Conservation (phyloP, 2,797 vertebrate species). For the Columba guinea region DNA sequence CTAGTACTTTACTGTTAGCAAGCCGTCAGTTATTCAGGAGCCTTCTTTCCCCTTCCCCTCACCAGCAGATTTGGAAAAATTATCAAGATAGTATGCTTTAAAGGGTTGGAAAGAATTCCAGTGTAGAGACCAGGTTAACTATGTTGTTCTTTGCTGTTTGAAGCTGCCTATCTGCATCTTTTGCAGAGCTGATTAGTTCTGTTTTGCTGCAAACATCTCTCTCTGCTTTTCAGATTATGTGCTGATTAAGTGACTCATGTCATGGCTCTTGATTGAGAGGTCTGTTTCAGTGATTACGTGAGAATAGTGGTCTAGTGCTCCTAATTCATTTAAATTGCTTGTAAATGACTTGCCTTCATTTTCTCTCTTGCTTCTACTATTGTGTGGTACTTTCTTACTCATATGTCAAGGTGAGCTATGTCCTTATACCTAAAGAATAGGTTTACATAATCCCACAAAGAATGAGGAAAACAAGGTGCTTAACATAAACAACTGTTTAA, state of each 20-base stretch:
- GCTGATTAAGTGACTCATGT: not conserved
- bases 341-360: constrained; percentile 12
- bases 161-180: not conserved
- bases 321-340: constrained; percentile 26
- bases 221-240: not conserved
- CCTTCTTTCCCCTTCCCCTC: not conserved
- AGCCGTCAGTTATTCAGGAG: not conserved
- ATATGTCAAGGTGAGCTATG: constrained; percentile 16
- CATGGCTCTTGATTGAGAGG: constrained; percentile 11
- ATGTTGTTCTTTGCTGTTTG: not conserved
- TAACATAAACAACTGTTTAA: not conserved
- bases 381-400: not conserved
- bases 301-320: not conserved
- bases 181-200: not conserved
- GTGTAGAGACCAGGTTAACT: not conserved
- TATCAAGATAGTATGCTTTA: not conserved
- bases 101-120: not conserved
- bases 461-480: not conserved
- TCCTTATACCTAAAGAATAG: not conserved
- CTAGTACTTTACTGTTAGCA: not conserved
- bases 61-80: not conserved
- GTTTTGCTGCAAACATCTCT: not conserved
- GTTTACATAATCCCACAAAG: not conserved
- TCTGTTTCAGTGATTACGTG: constrained; percentile 8
- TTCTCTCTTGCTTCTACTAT: not conserved